These are phyloP conservation scores for Abscondita cerata DNA, from an alignment of 2,888 invertebrate species.

Conservation along the genomic window DNA sequence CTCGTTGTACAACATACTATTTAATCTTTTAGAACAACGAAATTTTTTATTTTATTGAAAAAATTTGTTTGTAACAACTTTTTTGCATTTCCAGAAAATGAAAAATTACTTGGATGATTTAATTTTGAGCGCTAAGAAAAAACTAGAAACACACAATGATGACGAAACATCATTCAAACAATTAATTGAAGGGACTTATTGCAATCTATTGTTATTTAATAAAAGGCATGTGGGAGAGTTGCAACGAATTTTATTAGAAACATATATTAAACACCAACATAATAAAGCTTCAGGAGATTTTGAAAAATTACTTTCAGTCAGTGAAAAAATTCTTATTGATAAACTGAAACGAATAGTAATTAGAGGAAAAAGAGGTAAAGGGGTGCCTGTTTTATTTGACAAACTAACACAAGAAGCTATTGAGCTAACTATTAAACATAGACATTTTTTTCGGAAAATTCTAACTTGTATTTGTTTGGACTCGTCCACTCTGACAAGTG, in stretches of 20 bases:
- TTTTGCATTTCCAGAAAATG: conserved; percentile 3
- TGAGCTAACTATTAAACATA: not conserved
- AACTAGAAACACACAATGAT: conserved; percentile 6
- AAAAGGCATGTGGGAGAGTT: conserved; percentile 31
- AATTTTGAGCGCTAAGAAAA: not conserved
- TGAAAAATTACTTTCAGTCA: too few relatives aligned
- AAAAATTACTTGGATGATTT: not conserved
- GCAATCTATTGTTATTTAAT: conserved; percentile 27
- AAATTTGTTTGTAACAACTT: too few relatives aligned
- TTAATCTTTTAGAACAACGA: too few relatives aligned
- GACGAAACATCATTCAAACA: conserved; percentile 13
- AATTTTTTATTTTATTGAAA: too few relatives aligned
- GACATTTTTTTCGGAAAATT: not conserved
- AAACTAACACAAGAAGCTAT: conserved; percentile 13
- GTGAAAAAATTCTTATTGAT: conserved; percentile 10
- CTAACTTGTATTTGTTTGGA: not conserved
- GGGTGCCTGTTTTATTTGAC: conserved; percentile 22
- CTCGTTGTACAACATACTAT: too few relatives aligned
- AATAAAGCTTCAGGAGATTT: conserved; percentile 6
- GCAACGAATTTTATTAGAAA: conserved; percentile 15
- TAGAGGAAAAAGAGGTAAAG: conserved; percentile 17
- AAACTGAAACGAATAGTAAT: conserved; percentile 18
- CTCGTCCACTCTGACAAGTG: not conserved
- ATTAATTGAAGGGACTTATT: conserved; percentile 28
- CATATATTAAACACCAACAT: not conserved